Base-by-base conservation (phyloP, 2,113 vertebrate genomes). In the Gymnorhina tibicen region DNA sequence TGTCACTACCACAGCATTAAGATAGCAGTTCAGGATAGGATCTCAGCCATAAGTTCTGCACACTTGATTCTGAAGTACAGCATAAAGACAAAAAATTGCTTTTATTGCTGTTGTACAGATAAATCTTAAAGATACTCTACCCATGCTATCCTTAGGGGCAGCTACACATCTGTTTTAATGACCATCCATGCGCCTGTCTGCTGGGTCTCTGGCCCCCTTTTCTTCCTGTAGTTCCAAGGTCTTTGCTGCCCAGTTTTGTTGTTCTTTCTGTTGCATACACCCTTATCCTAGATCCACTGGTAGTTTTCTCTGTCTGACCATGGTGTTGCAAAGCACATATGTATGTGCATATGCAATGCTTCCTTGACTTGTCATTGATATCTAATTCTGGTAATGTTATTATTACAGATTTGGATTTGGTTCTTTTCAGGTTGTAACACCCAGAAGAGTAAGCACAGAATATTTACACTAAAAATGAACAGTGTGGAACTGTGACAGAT, bases 381-480 rank as follows among this genome's bases (percentile, higher is more conserved):
- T 81, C 91, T 84, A 81, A 87, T 96, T 95, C 89, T 77, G 42
- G 64, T 87, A 87, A 88, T 81, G 72, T 89, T 95, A 87, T 85
- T 93, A 92, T 75, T 81, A 78, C 3, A 27, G 76, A 86, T 92
- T 93, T 95, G 63, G 69, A 85, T 93, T 90, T 86, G 39, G 52
- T 89, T 93, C 39, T 78, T 85, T 93, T 95, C 91, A 95, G 93
- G 91, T 93, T 97, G 94, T 95, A 97, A 95, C 91, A 95, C 94
- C 64, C 87, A 94, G 93, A 97, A 94, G 89, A 93, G 87, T 87
- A 90, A 97, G 85, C 87, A 88, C 89, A 93, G 95, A 97, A 93
- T 95, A 97, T 97, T 94, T 97, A 96, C 94, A 83, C 78, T 94
- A 93, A 93, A 97, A 95, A 96, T 91, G 91, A 97, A 92, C 84